phyloP scores from a whole-genome alignment of 2,113 vertebrate genomes.

The Catagonus wagneri region DNA sequence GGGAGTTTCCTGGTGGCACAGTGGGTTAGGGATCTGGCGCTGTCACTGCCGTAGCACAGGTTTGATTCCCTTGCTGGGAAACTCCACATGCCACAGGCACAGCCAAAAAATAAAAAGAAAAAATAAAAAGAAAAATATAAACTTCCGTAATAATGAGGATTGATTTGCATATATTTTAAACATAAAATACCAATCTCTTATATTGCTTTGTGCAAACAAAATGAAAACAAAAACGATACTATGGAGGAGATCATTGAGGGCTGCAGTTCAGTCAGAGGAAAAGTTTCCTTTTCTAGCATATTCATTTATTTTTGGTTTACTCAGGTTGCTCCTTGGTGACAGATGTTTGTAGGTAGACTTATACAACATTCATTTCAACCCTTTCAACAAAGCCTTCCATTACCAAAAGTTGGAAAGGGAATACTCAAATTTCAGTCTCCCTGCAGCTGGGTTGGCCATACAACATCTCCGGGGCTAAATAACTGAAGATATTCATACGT shows the following conservation, averaged over 20 bases:
- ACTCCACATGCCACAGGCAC: no score
- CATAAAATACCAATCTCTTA: not conserved
- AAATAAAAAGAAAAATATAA: not conserved
- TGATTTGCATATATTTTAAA: not conserved
- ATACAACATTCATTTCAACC: not conserved
- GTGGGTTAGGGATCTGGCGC: no score
- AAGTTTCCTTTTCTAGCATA: not conserved
- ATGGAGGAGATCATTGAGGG: not conserved
- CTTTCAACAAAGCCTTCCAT: not conserved
- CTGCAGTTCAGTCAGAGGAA: not conserved
- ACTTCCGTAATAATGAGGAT: not conserved
- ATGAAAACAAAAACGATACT: not conserved
- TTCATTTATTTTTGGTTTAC: not conserved
- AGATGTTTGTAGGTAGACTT: not conserved
- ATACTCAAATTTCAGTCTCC: not conserved
- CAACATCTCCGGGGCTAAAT: not conserved
- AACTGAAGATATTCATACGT: not conserved
- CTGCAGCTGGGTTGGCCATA: not conserved
- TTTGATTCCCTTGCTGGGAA: no score
- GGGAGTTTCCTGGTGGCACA: no score
- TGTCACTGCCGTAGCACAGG: no score
- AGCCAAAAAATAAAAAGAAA: no score
- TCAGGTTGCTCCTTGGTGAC: not conserved
- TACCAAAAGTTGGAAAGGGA: not conserved
- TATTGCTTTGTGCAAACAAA: not conserved